Base-by-base conservation (phyloP, 2,888 invertebrate genomes). In the Auanema sp. region DNA sequence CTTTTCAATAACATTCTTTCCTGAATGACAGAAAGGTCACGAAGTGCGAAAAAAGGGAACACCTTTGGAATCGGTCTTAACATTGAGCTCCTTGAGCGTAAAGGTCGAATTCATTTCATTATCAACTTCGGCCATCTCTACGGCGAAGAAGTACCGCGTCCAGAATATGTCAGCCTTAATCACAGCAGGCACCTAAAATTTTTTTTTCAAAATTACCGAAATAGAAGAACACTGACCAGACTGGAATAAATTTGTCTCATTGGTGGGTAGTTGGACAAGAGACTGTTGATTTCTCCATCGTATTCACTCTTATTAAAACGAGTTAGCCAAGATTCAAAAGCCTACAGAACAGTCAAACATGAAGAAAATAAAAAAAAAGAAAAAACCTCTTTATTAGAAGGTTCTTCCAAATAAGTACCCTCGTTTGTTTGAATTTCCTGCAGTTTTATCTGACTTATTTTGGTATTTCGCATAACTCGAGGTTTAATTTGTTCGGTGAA, bases 111-210 rank as follows among this genome's bases (percentile, higher is more conserved):
- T 70, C 65, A 71, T 66, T 56, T 76, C 73, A 43, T 77, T 76
- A 25, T 78, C 78, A 60, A 77, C 58, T 58, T 80, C 80, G 40
- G 78, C 75, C 18, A 77, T 51, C 41, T 73, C 70, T 41, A 73
- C 89, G 81, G 90, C 90, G 86, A 91, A 92, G 79, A 91, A 87
- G 84, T 91, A 92, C 55, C 91, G 87, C 83, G 90, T 89, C 92
- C 92, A 92, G 85, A 92, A 92, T 67, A 90, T 87, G 21, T 89
- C 88, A 78, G 91, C 89, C 1, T 89, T 87, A 16, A 91, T 83
- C 42, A 83, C 76, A 11, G 84, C 76, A 12, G 87, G 87, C 40
- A 87, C 90, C 87, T 87, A 69, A 24, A 61, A 24, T 52, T 59
- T 60, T 11, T 11, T 40, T 16, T 10, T 5, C 4, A 47, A 21